A percentile compares a stretch with the other conserved stretches of the same genome.
These are phyloP conservation scores for Perizoma affinitatum DNA, from an alignment of 2,888 invertebrate species.

Conservation along the genomic window DNA sequence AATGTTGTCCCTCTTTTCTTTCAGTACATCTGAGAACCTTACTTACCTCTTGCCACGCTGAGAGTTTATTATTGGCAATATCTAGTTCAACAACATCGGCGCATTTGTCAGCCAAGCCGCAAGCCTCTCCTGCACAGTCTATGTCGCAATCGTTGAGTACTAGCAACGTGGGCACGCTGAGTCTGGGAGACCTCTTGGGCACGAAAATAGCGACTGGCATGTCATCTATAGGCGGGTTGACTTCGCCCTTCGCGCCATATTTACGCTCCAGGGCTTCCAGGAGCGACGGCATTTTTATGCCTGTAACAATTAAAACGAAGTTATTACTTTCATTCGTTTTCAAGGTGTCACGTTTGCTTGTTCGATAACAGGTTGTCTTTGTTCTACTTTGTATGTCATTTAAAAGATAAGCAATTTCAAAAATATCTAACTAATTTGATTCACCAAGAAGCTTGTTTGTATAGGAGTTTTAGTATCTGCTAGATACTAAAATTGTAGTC, in stretches of 20 bases:
- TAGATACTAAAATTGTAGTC: slow-evolving; percentile 3
- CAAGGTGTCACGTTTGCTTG: too few species aligned
- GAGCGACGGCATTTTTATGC: slow-evolving; percentile 90
- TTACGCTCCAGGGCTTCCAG: slow-evolving; percentile 95
- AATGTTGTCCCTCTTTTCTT: slow-evolving; percentile 7
- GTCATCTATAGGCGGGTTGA: slow-evolving; percentile 84
- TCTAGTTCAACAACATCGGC: slow-evolving; percentile 96
- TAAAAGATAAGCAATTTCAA: background rate
- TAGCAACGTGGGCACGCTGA: slow-evolving; percentile 91
- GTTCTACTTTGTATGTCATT: background rate
- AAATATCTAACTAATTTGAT: slow-evolving; percentile 3
- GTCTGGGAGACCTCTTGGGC: slow-evolving; percentile 91
- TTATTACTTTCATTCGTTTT: too few species aligned
- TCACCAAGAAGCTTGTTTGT: background rate
- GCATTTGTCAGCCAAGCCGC: slow-evolving; percentile 91
- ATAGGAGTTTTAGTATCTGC: too few species aligned
- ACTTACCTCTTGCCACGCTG: slow-evolving; percentile 95
- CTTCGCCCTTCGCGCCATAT: slow-evolving; percentile 88
- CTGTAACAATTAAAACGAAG: slow-evolving; percentile 48
- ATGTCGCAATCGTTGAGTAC: slow-evolving; percentile 97
- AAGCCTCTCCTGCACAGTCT: slow-evolving; percentile 93
- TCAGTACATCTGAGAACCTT: slow-evolving; percentile 40
- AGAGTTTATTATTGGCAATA: slow-evolving; percentile 95
- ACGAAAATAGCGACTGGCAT: slow-evolving; percentile 93
- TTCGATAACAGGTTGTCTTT: too few species aligned